Evolutionary conservation across 2,113 vertebrate species (phyloP).

Genomic region (Dromas ardeola): DNA sequence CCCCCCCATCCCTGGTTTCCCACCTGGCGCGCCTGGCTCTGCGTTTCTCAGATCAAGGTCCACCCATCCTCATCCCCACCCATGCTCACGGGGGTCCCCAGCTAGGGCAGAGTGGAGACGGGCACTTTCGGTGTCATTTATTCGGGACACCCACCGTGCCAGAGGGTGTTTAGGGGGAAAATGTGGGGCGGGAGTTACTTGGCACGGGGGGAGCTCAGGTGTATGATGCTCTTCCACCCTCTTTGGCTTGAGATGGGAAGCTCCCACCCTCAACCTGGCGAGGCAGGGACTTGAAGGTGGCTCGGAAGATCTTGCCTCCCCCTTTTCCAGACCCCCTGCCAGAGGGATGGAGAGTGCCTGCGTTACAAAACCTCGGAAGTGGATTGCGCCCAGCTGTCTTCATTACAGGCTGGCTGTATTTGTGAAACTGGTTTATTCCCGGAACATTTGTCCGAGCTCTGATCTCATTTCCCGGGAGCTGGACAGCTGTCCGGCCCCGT

Average conservation of each 20-base stretch:
- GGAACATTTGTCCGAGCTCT: neutral
- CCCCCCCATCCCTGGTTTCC: neutral
- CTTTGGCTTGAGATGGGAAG: neutral
- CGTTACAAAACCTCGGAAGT: neutral
- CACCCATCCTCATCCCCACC: neutral
- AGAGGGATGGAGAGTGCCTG: neutral
- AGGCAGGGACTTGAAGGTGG: neutral
- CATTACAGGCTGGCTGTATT: neutral
- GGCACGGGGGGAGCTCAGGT: accelerated
- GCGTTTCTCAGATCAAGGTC: neutral
- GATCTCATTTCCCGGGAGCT: conserved; percentile 45
- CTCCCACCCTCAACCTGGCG: neutral
- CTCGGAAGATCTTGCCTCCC: neutral
- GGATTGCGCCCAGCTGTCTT: accelerated
- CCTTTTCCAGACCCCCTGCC: neutral
- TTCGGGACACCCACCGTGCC: neutral
- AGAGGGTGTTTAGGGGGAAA: neutral
- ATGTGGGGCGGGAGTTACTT: neutral
- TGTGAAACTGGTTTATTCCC: neutral
- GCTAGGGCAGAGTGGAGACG: neutral
- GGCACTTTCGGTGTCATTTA: neutral
- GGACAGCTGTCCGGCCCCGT: conserved; percentile 42
- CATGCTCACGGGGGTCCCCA: neutral
- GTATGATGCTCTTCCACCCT: accelerated
- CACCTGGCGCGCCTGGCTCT: neutral